A percentile compares a stretch with the other conserved stretches of the same genome.
Conservation (phyloP, 2,888 invertebrate species). For the Agrochola macilenta region DNA sequence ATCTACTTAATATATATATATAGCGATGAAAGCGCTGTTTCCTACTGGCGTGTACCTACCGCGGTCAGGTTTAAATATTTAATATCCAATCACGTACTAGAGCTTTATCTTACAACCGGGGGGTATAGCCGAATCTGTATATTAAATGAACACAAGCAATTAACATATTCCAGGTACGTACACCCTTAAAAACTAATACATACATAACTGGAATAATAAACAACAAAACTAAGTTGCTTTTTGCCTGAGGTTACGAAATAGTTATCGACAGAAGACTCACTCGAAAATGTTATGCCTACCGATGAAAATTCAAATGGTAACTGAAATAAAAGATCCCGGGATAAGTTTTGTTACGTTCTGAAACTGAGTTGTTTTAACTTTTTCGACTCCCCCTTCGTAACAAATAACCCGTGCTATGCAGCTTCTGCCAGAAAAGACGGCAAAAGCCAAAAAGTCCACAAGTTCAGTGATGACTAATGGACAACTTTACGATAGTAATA, state of each 20-base stretch:
- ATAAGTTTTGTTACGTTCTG: too few relatives aligned
- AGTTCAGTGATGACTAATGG: not conserved
- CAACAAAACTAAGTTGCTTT: slow-evolving; percentile 42
- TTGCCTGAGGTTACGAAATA: slow-evolving; percentile 10
- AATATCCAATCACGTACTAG: slow-evolving; percentile 35
- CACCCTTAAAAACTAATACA: slow-evolving; percentile 52
- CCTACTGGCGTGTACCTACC: not conserved
- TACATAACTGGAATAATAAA: slow-evolving; percentile 47
- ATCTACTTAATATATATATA: slow-evolving; percentile 11
- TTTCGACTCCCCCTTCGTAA: not conserved
- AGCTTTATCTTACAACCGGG: slow-evolving; percentile 26
- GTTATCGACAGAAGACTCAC: slow-evolving; percentile 41
- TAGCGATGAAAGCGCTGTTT: slow-evolving; percentile 1
- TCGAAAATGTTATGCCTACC: not conserved
- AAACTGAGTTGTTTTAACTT: too few relatives aligned
- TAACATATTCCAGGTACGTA: slow-evolving; percentile 19
- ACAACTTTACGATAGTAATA: not conserved
- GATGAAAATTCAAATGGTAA: not conserved
- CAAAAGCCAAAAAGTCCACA: not conserved
- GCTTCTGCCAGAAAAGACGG: not conserved
- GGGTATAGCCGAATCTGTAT: slow-evolving; percentile 46
- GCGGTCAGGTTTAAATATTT: slow-evolving; percentile 31
- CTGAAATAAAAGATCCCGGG: not conserved
- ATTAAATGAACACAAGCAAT: slow-evolving; percentile 43
- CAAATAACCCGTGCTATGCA: not conserved